Base-by-base conservation (phyloP, 2,797 vertebrate species). In the Characodon lateralis region DNA sequence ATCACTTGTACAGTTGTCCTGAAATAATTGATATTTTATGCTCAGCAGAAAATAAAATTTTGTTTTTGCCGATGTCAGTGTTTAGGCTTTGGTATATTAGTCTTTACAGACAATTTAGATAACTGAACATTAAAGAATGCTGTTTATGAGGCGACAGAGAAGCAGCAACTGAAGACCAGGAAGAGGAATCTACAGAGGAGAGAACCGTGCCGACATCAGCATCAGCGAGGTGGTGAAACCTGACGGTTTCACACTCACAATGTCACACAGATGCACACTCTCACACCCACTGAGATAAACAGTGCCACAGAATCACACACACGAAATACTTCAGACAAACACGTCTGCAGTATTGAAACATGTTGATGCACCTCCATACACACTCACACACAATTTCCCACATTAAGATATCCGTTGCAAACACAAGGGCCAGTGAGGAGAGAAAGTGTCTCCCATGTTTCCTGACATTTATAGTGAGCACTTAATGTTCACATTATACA, bases 191-290 rank as follows among this genome's bases (percentile, higher is more conserved):
- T 84, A 26, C 65, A 24, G 69, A 73, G 72, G 77, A 79, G 68
- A 83, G 71, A 81, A 74, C 75, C 41, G 1, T 78, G 84, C 58
- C 0, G 61, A 81, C 78, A 50, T 71, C 0, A n/a, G 77, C 78
- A 80, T 82, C 85, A 78, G 82, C 0, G 82, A 91, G 90, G 92
- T 91, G 92, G 50, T 91, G 93, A 93, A 89, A 90, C 84, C 81
- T 89, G 80, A 84, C 89, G 58, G 83, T 85, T 92, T 93, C 90
- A 91, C 92, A 90, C 90, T 85, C 77, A 6, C 81, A 66, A 73
- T 68, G 20, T 28, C 78, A 71, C 80, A 55, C 78, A 72, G 28
- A 73, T 74, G 75, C 77, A 70, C 74, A 53, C 77, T 48, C 20
- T 66, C 61, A 78, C 72, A 59, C 61, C 22, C 28, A 59, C 73